These are phyloP conservation scores for Pseudococcus jackbeardsleyi DNA, from an alignment of 2,888 invertebrate genomes.

Conservation along the genomic window DNA sequence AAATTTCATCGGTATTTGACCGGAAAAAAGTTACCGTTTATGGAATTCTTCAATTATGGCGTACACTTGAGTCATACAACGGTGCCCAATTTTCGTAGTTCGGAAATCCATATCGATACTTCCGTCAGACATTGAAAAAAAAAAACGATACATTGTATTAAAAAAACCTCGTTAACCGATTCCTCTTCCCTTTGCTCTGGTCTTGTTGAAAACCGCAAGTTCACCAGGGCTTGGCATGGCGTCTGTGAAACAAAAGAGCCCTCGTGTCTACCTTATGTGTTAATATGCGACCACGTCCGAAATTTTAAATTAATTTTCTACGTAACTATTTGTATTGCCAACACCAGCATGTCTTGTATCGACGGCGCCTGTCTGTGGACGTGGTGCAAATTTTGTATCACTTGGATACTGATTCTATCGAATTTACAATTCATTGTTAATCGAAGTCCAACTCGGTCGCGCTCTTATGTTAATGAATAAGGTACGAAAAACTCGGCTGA, in stretches of 20 bases:
- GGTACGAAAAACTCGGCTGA: neutral
- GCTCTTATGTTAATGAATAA: neutral
- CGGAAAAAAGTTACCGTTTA: neutral
- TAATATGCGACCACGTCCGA: neutral
- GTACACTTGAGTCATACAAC: neutral
- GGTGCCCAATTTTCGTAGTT: neutral
- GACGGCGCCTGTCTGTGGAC: constrained; percentile 25
- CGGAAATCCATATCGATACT: neutral
- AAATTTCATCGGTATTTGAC: neutral
- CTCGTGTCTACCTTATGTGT: neutral
- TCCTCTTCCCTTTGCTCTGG: neutral
- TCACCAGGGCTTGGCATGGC: neutral
- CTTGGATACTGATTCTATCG: neutral
- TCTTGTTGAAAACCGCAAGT: neutral
- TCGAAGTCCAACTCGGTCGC: neutral
- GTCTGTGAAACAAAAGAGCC: constrained; percentile 14
- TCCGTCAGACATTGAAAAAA: neutral
- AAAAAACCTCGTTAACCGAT: constrained; percentile 10
- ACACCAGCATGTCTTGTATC: neutral
- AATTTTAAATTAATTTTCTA: constrained; percentile 15
- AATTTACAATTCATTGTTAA: constrained; percentile 20
- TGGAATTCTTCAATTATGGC: neutral
- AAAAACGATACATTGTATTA: neutral
- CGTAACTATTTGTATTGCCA: neutral
- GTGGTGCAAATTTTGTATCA: constrained; percentile 33